These are phyloP conservation scores for Athene cunicularia DNA, from an alignment of 2,113 vertebrate species.

Conservation along the genomic window DNA sequence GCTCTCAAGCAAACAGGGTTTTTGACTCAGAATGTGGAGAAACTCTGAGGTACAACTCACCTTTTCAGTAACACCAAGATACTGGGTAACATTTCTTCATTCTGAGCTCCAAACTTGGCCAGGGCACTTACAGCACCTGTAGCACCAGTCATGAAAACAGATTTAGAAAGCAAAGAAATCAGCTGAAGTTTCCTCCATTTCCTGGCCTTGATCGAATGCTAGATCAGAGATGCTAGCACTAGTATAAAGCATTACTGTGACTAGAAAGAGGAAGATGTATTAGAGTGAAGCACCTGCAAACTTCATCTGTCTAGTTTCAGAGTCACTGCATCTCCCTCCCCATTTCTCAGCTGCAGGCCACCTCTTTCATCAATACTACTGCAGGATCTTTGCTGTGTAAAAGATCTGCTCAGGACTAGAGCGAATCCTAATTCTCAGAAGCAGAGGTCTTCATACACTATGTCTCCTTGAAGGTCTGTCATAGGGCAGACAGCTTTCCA, in stretches of 20 bases:
- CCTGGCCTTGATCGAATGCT: background rate
- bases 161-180: background rate
- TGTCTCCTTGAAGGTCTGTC: background rate
- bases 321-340: background rate
- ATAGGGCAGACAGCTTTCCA: background rate
- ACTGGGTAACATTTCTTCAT: conserved; percentile 84
- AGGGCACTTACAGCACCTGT: conserved; percentile 84
- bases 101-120: conserved; percentile 86
- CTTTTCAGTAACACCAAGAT: conserved; percentile 82
- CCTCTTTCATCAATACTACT: background rate
- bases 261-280: background rate
- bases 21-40: background rate
- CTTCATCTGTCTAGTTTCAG: background rate
- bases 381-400: background rate
- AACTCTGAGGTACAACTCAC: conserved; percentile 38
- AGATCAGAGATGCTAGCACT: background rate
- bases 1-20: background rate
- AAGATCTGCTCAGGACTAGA: background rate
- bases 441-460: background rate
- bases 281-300: background rate
- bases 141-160: background rate
- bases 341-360: background rate
- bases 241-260: background rate
- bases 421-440: background rate
- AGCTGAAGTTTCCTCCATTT: background rate